Evolutionary conservation across 1,140 invertebrate species (phyloP).

Genomic region (Proctacanthus coquilletti): DNA sequence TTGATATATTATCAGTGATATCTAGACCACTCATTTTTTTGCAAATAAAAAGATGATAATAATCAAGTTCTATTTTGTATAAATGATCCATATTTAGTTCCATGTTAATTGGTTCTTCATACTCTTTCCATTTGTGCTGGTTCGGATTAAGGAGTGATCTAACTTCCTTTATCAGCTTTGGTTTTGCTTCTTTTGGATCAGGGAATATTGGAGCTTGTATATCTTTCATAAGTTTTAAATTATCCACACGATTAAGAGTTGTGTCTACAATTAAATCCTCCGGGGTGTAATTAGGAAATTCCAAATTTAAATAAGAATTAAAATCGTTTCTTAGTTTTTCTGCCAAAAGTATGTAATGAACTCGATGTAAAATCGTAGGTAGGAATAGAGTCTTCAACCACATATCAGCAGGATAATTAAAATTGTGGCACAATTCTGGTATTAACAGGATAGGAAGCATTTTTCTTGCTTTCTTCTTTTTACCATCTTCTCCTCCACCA

Average conservation of each 20-base stretch:
- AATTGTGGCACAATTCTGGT: slow-evolving; percentile 77
- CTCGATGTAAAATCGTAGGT: slow-evolving; percentile 67
- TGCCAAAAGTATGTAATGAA: slow-evolving; percentile 20
- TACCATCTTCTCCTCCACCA: slow-evolving; percentile 5
- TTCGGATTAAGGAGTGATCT: neutral
- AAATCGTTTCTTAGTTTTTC: slow-evolving; percentile 16
- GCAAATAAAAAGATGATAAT: slow-evolving; percentile 44
- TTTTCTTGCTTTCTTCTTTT: slow-evolving; percentile 4
- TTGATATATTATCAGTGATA: neutral
- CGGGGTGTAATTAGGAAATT: slow-evolving; percentile 11
- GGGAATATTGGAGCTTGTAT: neutral
- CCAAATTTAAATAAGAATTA: slow-evolving; percentile 14
- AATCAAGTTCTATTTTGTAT: slow-evolving; percentile 48
- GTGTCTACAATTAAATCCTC: slow-evolving; percentile 15
- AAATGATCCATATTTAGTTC: slow-evolving; percentile 38
- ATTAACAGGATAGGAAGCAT: slow-evolving; percentile 43
- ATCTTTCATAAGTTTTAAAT: too few species aligned
- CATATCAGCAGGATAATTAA: slow-evolving; percentile 69
- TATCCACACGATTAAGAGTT: slow-evolving; percentile 16
- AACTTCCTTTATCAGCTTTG: neutral
- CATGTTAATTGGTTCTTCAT: slow-evolving; percentile 48
- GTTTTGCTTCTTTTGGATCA: neutral
- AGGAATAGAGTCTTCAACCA: slow-evolving; percentile 83
- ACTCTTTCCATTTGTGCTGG: slow-evolving; percentile 32
- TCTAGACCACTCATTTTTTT: neutral